Base-by-base conservation (phyloP, 1,140 invertebrate genomes). In the Plutomurus gul region DNA sequence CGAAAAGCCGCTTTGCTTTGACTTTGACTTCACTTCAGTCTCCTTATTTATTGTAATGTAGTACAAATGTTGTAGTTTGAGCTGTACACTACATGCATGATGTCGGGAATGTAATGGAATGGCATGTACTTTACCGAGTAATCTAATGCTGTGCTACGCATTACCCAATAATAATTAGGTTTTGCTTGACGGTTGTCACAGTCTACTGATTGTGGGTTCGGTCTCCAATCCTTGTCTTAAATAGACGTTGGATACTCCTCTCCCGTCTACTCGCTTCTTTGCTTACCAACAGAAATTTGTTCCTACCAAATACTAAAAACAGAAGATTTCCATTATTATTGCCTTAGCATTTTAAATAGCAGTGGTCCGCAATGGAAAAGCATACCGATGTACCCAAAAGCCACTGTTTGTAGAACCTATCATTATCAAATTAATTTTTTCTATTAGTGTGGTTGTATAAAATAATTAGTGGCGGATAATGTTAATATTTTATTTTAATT, bases 101-200 rank as follows among this genome's bases (percentile, higher is more conserved):
- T n/a, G 56, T 65, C 56, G 36, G 36, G 56, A 65, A 65, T 65
- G 25, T 65, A 65, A 65, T 65, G 56, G 56, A 65, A 65, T 65
- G 56, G 56, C 56, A 65, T 65, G 56, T 65, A 65, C 56, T 65
- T 65, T 33, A 36, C 56, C 18, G 56, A 65, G 25, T 65, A 27
- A 65, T 65, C 56, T 65, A 65, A 65, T 36, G 56, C 56, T 27
- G 25, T 65, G 56, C 56, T 65, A 65, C 70, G 33, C 75, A 77
- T 70, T 70, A 43, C 75, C 60, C 56, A 65, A 77, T 77, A 77
- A 77, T 77, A 77, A 77, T 77, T 77, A 77, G 75, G 56, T 33
- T 65, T 65, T 65, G 27, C 37, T 70, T 77, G 39, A 77, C 51
- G 75, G 56, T 37, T 77, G 56, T 65, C 56, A 65, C 56, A 65